These are phyloP conservation scores for Mobula hypostoma DNA, from an alignment of 2,113 vertebrate species.

Conservation along the genomic window DNA sequence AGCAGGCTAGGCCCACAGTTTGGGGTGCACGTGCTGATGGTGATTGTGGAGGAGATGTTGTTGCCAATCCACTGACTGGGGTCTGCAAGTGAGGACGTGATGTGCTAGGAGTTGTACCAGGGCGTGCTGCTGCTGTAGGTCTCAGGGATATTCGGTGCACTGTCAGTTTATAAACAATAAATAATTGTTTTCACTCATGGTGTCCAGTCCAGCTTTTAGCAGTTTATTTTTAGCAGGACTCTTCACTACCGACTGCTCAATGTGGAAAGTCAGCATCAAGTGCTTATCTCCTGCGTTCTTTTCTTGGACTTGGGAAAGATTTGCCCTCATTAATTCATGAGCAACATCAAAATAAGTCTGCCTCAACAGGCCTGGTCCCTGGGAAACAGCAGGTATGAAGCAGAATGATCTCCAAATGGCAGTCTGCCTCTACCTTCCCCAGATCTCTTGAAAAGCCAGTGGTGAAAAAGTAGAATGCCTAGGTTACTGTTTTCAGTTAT, in stretches of 20 bases:
- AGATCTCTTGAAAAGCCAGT: not conserved
- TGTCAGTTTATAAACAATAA: not conserved
- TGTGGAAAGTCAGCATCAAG: not conserved
- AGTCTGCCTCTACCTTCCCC: not conserved
- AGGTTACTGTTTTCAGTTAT: slow-evolving; percentile 8
- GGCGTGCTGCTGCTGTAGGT: not conserved
- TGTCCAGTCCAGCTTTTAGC: not conserved
- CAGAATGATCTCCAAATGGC: not conserved
- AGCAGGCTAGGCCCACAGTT: no score
- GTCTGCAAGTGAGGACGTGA: no score
- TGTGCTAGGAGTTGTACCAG: not conserved
- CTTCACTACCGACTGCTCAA: not conserved
- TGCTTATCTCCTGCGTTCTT: not conserved
- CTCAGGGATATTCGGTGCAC: not conserved
- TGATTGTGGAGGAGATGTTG: no score
- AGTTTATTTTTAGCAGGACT: not conserved
- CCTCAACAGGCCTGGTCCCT: not conserved
- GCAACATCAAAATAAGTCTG: not conserved
- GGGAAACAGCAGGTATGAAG: not conserved
- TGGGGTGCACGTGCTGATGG: no score
- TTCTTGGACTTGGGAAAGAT: not conserved
- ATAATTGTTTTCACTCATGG: not conserved
- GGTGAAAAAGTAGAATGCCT: not conserved
- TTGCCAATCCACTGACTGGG: no score
- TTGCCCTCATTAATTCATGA: not conserved